Conservation (phyloP, 2,113 vertebrate genomes). For the Larimichthys crocea region DNA sequence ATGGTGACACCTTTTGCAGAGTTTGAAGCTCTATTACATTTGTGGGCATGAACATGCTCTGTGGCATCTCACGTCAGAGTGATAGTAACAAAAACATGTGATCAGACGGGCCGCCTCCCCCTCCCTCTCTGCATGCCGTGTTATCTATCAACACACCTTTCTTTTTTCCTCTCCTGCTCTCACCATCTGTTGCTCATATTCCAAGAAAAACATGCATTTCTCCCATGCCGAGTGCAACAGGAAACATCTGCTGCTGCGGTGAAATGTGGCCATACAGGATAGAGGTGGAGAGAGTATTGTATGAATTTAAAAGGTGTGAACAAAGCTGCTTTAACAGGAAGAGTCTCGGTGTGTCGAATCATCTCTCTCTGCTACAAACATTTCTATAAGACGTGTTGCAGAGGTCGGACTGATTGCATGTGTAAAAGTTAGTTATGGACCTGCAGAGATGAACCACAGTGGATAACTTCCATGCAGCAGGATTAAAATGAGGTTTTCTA, state of each 20-base stretch:
- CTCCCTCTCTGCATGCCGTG: constrained; percentile 13
- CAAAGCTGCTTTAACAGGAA: constrained; percentile 30
- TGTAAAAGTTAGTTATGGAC: background rate
- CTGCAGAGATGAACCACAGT: constrained; percentile 1
- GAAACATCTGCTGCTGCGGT: constrained; percentile 74
- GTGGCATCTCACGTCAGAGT: background rate
- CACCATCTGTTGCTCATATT: constrained; percentile 66
- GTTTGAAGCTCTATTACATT: no score
- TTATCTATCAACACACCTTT: constrained; percentile 71
- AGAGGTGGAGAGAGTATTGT: constrained; percentile 27
- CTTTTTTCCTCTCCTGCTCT: constrained; percentile 56
- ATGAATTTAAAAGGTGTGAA: constrained; percentile 57
- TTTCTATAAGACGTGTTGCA: background rate
- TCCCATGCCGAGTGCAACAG: constrained; percentile 61
- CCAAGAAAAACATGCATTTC: constrained; percentile 65
- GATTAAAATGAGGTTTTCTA: no score
- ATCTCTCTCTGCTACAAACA: background rate
- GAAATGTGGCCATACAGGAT: constrained; percentile 59
- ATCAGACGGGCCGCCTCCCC: constrained; percentile 36
- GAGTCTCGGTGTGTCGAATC: background rate
- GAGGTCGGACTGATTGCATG: background rate
- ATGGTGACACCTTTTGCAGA: no score
- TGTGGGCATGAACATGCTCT: background rate
- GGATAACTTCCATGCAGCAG: background rate
- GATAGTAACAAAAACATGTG: constrained; percentile 9